Conservation (phyloP, 2,797 vertebrate species). For the Lateolabrax maculatus region DNA sequence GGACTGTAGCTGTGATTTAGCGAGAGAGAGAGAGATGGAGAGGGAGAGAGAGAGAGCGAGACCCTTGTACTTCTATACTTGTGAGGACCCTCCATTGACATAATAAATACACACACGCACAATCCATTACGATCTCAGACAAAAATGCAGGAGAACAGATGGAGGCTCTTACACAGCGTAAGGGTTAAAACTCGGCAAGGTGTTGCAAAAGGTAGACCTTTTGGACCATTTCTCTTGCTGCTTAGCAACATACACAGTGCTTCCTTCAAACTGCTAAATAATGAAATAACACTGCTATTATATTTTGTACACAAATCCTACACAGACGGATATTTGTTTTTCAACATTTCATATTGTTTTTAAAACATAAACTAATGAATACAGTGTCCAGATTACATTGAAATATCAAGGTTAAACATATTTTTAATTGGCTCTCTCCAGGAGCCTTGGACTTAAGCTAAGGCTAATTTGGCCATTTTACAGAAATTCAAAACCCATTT, state of each 20-base stretch:
- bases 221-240: constrained; percentile 57
- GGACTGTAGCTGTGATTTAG: constrained; percentile 40
- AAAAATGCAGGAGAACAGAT: constrained; percentile 34
- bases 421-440: constrained; percentile 11
- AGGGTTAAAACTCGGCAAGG: constrained; percentile 32
- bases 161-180: constrained; percentile 9
- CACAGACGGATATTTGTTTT: not conserved
- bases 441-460: constrained; percentile 2
- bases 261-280: constrained; percentile 46
- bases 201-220: constrained; percentile 42
- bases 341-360: not conserved
- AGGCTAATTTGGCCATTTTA: constrained; percentile 51
- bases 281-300: constrained; percentile 46
- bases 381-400: not conserved
- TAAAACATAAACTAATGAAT: not conserved
- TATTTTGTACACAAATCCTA: constrained; percentile 28
- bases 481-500: constrained; percentile 46
- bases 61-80: no score
- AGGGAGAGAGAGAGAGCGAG: no score
- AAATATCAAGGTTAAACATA: not conserved
- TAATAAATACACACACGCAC: not conserved
- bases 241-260: constrained; percentile 59
- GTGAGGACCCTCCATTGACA: no score
- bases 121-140: constrained; percentile 26
- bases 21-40: no score